These are phyloP conservation scores for Pandion haliaetus DNA, from an alignment of 2,113 vertebrate genomes.

Conservation along the genomic window DNA sequence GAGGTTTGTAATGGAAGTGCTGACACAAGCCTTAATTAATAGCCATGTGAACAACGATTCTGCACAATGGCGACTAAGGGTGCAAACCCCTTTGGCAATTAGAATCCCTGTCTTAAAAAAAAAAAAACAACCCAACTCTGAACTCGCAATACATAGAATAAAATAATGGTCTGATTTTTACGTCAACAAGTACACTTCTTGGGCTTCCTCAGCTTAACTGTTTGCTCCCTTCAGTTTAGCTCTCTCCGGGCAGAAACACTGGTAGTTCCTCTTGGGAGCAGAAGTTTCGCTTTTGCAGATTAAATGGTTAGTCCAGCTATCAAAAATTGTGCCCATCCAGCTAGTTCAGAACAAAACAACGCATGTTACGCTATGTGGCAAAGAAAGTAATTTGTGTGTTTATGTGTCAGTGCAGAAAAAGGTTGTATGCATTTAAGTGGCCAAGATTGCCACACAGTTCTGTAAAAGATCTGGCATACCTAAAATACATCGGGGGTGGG, in stretches of 20 bases:
- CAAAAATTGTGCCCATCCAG: background rate
- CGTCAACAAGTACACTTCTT: background rate
- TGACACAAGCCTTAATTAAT: slow-evolving; percentile 26
- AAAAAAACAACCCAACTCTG: background rate
- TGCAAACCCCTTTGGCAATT: background rate
- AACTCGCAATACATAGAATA: background rate
- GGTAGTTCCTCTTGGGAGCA: background rate
- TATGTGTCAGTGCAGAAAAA: background rate
- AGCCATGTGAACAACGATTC: background rate
- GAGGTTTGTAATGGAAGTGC: slow-evolving; percentile 21
- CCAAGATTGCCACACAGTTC: background rate
- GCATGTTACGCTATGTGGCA: rapidly evolving
- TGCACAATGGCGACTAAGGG: background rate
- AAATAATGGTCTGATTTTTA: background rate
- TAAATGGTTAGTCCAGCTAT: background rate
- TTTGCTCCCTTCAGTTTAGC: background rate
- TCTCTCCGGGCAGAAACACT: background rate
- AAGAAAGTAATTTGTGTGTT: background rate
- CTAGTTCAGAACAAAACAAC: background rate
- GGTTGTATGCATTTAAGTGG: background rate
- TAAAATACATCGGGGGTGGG: rapidly evolving
- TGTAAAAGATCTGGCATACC: background rate
- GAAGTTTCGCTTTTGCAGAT: background rate
- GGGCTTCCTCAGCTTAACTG: background rate
- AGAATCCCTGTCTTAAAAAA: background rate